Conservation (phyloP, 2,888 invertebrate genomes). For the Stenurella melanura region DNA sequence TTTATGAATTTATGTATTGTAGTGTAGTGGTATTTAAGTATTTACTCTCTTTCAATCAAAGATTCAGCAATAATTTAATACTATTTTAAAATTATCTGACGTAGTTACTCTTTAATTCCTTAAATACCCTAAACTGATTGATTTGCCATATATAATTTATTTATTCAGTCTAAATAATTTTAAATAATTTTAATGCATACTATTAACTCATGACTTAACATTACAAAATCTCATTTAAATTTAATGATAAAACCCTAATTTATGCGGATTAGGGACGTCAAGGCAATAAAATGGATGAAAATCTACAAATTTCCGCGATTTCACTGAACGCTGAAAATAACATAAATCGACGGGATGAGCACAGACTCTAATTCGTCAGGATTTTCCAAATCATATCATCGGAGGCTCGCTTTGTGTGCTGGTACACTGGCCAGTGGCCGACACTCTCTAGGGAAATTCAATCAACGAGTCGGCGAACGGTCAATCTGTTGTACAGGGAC, state of each 20-base stretch:
- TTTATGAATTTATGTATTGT: too few relatives aligned
- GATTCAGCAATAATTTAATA: too few relatives aligned
- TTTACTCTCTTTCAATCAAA: too few relatives aligned
- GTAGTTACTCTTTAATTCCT: too few relatives aligned
- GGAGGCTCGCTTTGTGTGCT: slow-evolving; percentile 61
- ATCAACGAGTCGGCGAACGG: slow-evolving; percentile 56
- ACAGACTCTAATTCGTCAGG: slow-evolving; percentile 61
- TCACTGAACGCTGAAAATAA: slow-evolving; percentile 49
- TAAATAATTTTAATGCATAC: neutral
- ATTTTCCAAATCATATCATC: slow-evolving; percentile 66
- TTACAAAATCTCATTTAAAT: slow-evolving; percentile 24
- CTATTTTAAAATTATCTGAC: too few relatives aligned
- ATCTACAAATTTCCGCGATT: slow-evolving; percentile 49
- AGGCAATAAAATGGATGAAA: slow-evolving; percentile 37
- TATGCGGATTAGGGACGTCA: slow-evolving; percentile 20
- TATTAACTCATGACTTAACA: slow-evolving; percentile 7
- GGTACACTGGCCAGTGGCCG: slow-evolving; percentile 54
- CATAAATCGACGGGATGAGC: slow-evolving; percentile 56
- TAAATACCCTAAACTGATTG: too few relatives aligned
- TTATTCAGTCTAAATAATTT: too few relatives aligned
- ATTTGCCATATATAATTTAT: too few relatives aligned
- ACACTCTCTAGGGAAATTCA: slow-evolving; percentile 43
- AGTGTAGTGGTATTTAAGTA: too few relatives aligned
- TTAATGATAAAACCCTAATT: slow-evolving; percentile 26
- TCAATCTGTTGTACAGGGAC: slow-evolving; percentile 54